Conservation (phyloP, 1,140 invertebrate species). For the Papilio machaon region DNA sequence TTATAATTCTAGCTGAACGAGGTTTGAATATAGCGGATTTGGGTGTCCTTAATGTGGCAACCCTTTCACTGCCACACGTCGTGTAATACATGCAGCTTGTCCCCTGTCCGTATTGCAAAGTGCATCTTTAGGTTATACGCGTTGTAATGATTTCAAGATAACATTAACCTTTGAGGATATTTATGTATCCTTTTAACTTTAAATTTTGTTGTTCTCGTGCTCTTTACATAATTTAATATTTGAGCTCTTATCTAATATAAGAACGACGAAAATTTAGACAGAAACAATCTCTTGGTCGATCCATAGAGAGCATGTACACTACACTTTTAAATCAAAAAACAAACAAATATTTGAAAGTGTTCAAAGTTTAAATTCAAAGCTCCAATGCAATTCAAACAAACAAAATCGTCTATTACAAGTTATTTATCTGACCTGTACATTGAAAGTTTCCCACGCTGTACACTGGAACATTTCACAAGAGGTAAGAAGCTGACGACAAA, state of each 20-base stretch:
- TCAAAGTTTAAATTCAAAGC: not conserved
- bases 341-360: too few species aligned
- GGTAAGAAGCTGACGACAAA: not conserved
- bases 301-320: not conserved
- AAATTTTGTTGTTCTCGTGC: not conserved
- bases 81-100: not conserved
- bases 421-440: not conserved
- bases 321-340: not conserved
- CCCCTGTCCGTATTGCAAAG: not conserved
- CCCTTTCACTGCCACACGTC: not conserved
- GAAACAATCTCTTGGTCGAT: not conserved
- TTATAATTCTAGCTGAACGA: constrained; percentile 41
- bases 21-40: constrained; percentile 39
- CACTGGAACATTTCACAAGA: constrained; percentile 11
- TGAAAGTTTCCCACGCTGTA: not conserved
- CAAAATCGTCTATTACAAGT: not conserved
- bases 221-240: not conserved
- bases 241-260: not conserved
- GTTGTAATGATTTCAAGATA: constrained; percentile 4
- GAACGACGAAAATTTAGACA: not conserved
- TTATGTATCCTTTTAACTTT: constrained; percentile 13
- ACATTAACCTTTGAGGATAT: constrained; percentile 16
- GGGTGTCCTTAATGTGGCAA: constrained; percentile 39
- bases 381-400: not conserved
- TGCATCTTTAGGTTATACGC: constrained; percentile 13